Evolutionary conservation across 1,140 invertebrate species (phyloP), one percentile per base, ranked within the genome.

Genomic region (Brachystomella parvula): DNA sequence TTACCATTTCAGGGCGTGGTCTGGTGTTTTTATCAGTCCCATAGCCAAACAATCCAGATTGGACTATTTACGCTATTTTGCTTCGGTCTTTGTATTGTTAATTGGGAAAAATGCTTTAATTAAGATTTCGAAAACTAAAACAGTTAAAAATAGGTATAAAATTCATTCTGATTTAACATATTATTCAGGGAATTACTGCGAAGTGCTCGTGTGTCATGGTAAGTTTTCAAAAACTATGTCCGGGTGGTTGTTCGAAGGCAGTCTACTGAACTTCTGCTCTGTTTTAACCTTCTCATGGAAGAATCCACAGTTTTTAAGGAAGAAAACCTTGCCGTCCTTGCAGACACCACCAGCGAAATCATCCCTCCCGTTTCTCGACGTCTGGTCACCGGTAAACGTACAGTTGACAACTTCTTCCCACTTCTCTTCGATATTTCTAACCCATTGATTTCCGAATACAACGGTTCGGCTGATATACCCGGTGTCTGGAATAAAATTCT

Each of bases 401-500:
- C 39, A 56, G 3, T 19, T 47, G 3, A 59, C 61, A 19, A 68
- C 21, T 32, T 68, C 67, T 9, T 2, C 19, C 67, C 67, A 68
- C 39, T 33, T 47, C n/a, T 63, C 67, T 21, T 53, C 26, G 3
- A n/a, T 32, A 32, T 47, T 44, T 24, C 56, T 33, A n/a, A 59
- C 44, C 67, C 67, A 68, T 59, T 68, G 67, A 49, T 64, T 65
- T 12, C 39, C 63, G 56, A 61, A 68, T 6, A 26, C 12, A 32
- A 29, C 58, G 1, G 29, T 26, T 21, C 67, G 31, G 24, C 49
- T 30, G 12, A 61, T 6, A 26, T 61, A 33, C 17, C 67, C 67
- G 19, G 2, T 47, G 15, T 64, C 63, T n/a, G 67, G 67, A 49
- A 19, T 30, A 35, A 68, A 68, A 53, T 68, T 68, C 30, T 68